Evolutionary conservation across 2,113 vertebrate species (phyloP), one percentile per base, ranked within the genome.

Genomic region (Vulpes lagopus): DNA sequence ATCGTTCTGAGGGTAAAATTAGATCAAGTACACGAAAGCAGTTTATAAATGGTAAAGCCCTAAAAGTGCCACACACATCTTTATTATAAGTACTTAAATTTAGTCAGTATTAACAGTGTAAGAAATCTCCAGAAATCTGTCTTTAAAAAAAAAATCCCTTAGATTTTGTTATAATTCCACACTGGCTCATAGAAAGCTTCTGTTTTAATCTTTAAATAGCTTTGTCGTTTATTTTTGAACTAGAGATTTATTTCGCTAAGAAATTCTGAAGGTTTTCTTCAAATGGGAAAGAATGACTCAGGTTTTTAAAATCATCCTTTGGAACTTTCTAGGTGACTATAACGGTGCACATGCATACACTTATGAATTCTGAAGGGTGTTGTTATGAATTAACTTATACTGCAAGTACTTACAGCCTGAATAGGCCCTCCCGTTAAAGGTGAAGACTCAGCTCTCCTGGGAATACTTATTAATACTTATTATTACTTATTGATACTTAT

Each of bases 121-220:
- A 96, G 74, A 96, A 97, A 96, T 89, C 76, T 92, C 90, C 95
- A 97, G 84, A 97, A 97, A 94, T 97, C 83, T 92, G 64, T 89
- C 82, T 95, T 69, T 1, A 53, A 86, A 11, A 92, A 94, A 90
- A 95, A 97, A 97, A 87, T 59, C 69, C 92, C 83, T 94, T 78
- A 38, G 84, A 96, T 92, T 96, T 90, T 88, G 67, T 96, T 95
- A 90, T 92, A 81, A 92, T 92, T 89, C 67, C 32, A 17, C 80
- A 64, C 78, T 80, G 85, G 97, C 97, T 97, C 97, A 94, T 89
- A 96, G 94, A 98, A 96, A 97, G 96, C 96, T 96, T 95, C 97
- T 96, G 93, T 97, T 98, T 98, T 96, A 95, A 95, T 96, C 97
- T 89, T 98, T 97, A 98, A 98, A 98, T 98, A 98, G 97, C 92